Base-by-base conservation (phyloP, 2,888 invertebrate species). In the Eueremaeus valkanovi region DNA sequence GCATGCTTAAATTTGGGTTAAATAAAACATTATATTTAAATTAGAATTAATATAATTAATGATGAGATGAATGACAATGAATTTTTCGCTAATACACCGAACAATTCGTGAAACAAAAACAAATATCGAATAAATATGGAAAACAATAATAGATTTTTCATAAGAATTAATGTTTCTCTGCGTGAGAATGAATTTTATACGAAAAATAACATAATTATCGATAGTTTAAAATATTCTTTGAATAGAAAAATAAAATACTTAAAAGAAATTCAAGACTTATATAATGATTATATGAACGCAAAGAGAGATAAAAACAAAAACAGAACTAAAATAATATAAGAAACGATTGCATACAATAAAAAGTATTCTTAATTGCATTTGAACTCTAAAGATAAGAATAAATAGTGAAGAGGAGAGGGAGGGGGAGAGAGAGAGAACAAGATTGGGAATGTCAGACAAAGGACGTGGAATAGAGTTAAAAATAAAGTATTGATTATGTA, bases 401-500 rank as follows among this genome's bases (percentile, higher is more conserved):
- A n/a, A n/a, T 49, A 49, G 18, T 13, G 16, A 49, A 49, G 49
- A n/a, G 18, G 18, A n/a, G 49, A n/a, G 9, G 8, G 16, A n/a
- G 18, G 5, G n/a, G 5, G 16, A 55, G 24, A 55, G 27, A 24
- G 3, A 21, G 6, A 24, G 18, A 55, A 24, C 21, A 11, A 6
- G 49, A 49, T 3, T 49, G 8, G 3, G 24, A n/a, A 61, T 29
- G 58, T 61, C 29, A 61, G 27, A 31, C 31, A 61, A 61, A 29
- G 58, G 58, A 61, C 29, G 58, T n/a, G 21, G 8, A 36, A 40
- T n/a, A 5, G 21, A 31, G 66, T 5, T 66, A 36, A 16, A 40
- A 66, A 66, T 66, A 40, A 40, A 3, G 66, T 66, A 66, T 66
- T 66, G 36, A 66, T 66, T 16, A 66, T 66, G 36, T 66, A 66